Percentiles rank a stretch among this genome's conserved stretches.
Evolutionary conservation across 2,797 vertebrate species (phyloP).

Genomic region (Heterohyrax brucei): DNA sequence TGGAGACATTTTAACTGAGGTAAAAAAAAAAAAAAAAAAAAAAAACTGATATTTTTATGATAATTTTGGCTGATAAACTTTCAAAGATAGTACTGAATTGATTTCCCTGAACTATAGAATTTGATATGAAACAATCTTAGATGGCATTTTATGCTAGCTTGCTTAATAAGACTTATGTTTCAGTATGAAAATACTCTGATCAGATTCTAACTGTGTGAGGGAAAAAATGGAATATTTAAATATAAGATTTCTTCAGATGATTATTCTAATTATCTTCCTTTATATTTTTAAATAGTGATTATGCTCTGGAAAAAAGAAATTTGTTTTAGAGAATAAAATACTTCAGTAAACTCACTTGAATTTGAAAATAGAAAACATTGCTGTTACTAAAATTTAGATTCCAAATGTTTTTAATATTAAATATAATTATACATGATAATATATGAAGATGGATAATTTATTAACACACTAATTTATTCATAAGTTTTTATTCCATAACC

Average conservation of each 20-base stretch:
- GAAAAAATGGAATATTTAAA: neutral
- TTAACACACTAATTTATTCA: slow-evolving; percentile 49
- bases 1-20: slow-evolving; percentile 59
- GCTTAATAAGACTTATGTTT: slow-evolving; percentile 42
- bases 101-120: slow-evolving; percentile 51
- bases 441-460: neutral
- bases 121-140: slow-evolving; percentile 63
- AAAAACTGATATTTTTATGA: slow-evolving; percentile 12
- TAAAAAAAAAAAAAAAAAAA: slow-evolving; percentile 24
- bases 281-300: slow-evolving; percentile 39
- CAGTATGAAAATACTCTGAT: slow-evolving; percentile 55
- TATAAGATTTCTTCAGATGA: neutral
- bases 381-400: slow-evolving; percentile 1
- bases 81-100: slow-evolving; percentile 54
- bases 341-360: slow-evolving; percentile 19
- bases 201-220: slow-evolving; percentile 60
- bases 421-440: slow-evolving; percentile 19
- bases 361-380: neutral
- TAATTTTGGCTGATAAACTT: slow-evolving; percentile 49
- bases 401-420: slow-evolving; percentile 17
- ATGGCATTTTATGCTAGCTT: slow-evolving; percentile 51
- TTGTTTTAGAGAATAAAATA: slow-evolving; percentile 36
- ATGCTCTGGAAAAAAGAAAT: neutral
- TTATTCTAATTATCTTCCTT: slow-evolving; percentile 14
- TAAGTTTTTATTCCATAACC: slow-evolving; percentile 7